A percentile compares a stretch with the other conserved stretches of the same genome.
Conservation (phyloP, 2,888 invertebrate genomes). For the Harmothoe impar region DNA sequence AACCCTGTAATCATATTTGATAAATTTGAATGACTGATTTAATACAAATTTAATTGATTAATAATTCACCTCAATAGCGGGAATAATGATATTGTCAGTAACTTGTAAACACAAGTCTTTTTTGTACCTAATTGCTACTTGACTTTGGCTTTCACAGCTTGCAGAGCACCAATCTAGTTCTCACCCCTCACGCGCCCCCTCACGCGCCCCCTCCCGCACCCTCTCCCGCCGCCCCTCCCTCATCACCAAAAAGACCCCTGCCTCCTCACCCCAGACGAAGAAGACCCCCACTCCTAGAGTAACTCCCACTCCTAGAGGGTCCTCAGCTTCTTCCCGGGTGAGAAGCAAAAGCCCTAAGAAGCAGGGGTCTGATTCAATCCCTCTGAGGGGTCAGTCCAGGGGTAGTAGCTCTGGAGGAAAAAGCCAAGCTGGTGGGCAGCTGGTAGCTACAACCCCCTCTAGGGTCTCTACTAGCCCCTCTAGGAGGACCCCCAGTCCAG, state of each 20-base stretch:
- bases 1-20: no score
- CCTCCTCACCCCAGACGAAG: neutral
- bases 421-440: neutral
- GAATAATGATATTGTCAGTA: no score
- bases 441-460: no score
- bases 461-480: no score
- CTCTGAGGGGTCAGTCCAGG: neutral
- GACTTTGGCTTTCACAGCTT: constrained; percentile 27
- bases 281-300: neutral
- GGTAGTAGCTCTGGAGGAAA: neutral
- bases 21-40: no score
- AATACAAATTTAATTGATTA: no score
- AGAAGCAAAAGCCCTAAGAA: neutral
- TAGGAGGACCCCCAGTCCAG: no score
- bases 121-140: neutral
- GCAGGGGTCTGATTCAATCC: no score
- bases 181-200: neutral
- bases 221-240: neutral
- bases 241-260: neutral
- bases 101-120: no score
- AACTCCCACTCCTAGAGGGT: neutral
- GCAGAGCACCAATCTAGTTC: neutral
- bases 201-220: constrained; percentile 23
- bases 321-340: neutral
- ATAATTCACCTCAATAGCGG: no score